Conservation (phyloP, 2,888 invertebrate genomes). For the Drosophila dives region DNA sequence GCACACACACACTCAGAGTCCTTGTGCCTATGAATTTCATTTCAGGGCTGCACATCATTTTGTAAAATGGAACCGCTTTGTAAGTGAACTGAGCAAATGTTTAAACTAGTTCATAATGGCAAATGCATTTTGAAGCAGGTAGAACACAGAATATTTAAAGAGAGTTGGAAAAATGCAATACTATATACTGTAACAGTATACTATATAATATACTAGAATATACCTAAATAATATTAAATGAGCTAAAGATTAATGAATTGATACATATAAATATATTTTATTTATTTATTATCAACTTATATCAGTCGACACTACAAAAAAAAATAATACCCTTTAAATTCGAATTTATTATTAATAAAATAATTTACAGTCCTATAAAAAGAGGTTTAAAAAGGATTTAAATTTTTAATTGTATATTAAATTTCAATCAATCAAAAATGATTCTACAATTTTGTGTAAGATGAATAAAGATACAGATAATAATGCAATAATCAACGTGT, state of each 20-base stretch:
- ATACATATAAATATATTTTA: too few species aligned
- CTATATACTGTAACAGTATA: too few species aligned
- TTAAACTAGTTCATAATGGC: not conserved
- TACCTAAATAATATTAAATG: not conserved
- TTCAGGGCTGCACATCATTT: constrained; percentile 33
- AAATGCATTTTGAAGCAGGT: not conserved
- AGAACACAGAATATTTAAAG: not conserved
- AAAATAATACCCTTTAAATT: too few species aligned
- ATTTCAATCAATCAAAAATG: too few species aligned
- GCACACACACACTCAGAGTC: not conserved
- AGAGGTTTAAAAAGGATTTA: too few species aligned
- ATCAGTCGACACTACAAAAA: not conserved
- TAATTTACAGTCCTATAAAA: too few species aligned
- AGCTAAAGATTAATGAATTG: too few species aligned
- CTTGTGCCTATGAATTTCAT: constrained; percentile 22
- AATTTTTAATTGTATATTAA: too few species aligned
- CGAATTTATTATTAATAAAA: too few species aligned
- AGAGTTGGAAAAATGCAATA: not conserved
- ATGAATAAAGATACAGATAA: not conserved
- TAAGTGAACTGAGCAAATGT: constrained; percentile 9
- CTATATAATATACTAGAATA: not conserved
- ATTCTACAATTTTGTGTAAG: too few species aligned
- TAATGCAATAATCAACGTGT: not conserved
- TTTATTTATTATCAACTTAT: too few species aligned
- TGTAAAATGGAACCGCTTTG: constrained; percentile 27